These are phyloP conservation scores for Glaucidium brasilianum DNA, from an alignment of 2,113 vertebrate species.

Conservation along the genomic window DNA sequence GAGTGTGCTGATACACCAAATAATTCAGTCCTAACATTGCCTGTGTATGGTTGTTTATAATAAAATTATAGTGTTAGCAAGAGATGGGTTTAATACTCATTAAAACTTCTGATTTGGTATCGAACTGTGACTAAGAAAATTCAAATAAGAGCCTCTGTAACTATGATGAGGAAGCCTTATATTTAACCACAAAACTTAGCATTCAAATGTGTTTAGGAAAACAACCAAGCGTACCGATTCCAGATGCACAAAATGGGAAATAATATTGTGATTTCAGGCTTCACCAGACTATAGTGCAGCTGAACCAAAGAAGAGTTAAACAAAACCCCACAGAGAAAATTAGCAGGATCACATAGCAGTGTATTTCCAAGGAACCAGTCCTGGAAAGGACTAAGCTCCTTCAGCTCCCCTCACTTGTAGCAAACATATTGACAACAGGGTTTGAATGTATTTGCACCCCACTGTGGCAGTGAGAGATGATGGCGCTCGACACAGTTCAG, in stretches of 20 bases:
- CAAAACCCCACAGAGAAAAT: constrained; percentile 20
- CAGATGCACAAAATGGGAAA: constrained; percentile 65
- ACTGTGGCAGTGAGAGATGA: neutral
- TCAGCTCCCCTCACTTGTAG: neutral
- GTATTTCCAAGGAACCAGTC: neutral
- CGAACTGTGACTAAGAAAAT: constrained; percentile 11
- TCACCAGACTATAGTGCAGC: neutral
- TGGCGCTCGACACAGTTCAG: neutral
- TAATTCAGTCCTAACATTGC: neutral
- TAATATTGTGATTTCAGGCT: constrained; percentile 63
- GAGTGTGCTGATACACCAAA: neutral
- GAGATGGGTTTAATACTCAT: neutral
- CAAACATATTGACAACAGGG: neutral
- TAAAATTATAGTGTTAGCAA: neutral
- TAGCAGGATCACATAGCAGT: neutral
- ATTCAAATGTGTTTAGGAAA: constrained; percentile 55
- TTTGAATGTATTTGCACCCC: neutral
- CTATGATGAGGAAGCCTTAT: neutral
- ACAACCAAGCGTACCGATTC: constrained; percentile 40
- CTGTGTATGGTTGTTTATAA: neutral
- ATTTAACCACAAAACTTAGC: constrained; percentile 20
- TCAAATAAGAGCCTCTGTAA: constrained; percentile 1
- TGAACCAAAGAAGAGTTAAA: constrained; percentile 49
- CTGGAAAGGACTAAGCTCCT: neutral
- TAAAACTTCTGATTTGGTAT: neutral